These are phyloP conservation scores for Metaphire vulgaris DNA, from an alignment of 1,140 invertebrate species.

Conservation along the genomic window DNA sequence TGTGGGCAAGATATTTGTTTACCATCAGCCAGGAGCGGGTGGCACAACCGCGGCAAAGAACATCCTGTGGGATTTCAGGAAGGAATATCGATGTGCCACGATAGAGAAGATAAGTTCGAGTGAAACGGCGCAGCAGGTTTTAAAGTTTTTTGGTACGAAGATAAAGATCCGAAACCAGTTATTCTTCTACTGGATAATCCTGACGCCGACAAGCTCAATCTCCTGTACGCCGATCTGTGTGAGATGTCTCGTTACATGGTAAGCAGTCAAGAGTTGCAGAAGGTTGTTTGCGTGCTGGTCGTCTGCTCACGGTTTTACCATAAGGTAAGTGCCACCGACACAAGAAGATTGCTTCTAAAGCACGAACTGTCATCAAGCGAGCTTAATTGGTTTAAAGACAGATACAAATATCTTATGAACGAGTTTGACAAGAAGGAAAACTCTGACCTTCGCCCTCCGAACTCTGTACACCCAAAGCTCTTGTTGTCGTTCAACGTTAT, in stretches of 20 bases:
- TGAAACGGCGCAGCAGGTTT: conserved; percentile 35
- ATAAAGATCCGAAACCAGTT: conserved; percentile 33
- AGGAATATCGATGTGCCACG: conserved; percentile 35
- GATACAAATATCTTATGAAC: conserved; percentile 31
- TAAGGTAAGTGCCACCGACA: conserved; percentile 15
- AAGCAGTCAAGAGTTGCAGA: background rate
- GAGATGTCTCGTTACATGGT: conserved; percentile 29
- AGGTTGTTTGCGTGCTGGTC: conserved; percentile 35
- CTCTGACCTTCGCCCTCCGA: background rate
- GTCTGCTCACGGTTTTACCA: conserved; percentile 30
- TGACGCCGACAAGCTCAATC: conserved; percentile 36
- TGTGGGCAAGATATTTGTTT: conserved; percentile 31
- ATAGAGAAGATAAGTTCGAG: conserved; percentile 32
- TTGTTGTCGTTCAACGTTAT: conserved; percentile 37
- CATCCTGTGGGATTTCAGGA: conserved; percentile 36
- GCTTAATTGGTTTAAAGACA: conserved; percentile 34
- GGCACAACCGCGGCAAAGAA: conserved; percentile 38
- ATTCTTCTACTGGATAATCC: conserved; percentile 38
- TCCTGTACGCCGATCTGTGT: conserved; percentile 32
- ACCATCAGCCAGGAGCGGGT: conserved; percentile 41
- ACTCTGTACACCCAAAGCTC: conserved; percentile 31
- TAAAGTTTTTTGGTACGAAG: conserved; percentile 31
- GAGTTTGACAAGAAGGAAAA: conserved; percentile 30
- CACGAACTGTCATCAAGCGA: conserved; percentile 33
- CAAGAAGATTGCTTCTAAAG: conserved; percentile 30